phyloP scores from a whole-genome alignment of 2,888 invertebrate species.

The Hydrotaea cyrtoneurina region DNA sequence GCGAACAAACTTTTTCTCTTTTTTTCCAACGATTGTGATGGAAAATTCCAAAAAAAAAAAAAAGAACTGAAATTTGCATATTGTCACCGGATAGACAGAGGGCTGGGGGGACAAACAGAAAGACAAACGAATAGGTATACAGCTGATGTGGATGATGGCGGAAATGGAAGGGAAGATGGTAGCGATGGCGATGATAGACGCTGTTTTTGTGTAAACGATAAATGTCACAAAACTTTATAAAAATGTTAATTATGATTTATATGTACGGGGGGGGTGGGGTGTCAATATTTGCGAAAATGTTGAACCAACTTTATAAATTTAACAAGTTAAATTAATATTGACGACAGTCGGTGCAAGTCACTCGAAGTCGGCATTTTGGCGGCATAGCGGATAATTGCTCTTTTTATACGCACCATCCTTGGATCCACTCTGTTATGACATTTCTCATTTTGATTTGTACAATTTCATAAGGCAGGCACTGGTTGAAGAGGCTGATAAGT shows the following conservation, averaged over 20 bases:
- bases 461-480: no score
- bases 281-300: no score
- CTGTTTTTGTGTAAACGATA: neutral
- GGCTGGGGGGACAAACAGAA: no score
- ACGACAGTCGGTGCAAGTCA: no score
- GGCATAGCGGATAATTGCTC: no score
- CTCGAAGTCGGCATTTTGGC: no score
- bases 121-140: neutral
- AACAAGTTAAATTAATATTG: no score
- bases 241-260: neutral
- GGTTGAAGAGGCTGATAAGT: no score
- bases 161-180: neutral
- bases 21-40: neutral
- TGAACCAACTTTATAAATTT: no score
- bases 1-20: neutral
- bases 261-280: neutral
- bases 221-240: neutral
- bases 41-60: neutral
- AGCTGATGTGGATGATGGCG: neutral
- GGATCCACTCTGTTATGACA: no score
- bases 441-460: no score
- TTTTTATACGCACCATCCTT: no score
- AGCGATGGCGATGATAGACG: neutral
- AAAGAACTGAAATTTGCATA: neutral
- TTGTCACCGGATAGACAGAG: neutral